Evolutionary conservation across 1,140 invertebrate genomes (phyloP), one percentile per base, ranked within the genome.

Genomic region (Harlomillsia oculata): DNA sequence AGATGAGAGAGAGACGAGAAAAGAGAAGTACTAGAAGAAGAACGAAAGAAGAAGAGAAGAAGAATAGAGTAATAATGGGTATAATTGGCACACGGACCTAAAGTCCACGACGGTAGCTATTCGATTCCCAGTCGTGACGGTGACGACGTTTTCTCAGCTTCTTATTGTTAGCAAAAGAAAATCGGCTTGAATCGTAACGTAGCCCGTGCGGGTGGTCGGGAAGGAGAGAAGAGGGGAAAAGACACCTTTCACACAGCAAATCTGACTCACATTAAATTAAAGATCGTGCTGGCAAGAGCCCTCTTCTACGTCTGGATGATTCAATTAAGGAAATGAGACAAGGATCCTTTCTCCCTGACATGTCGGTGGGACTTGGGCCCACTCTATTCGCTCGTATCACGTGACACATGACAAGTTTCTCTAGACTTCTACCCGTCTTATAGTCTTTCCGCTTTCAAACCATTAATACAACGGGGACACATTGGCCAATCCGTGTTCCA

Each of bases 271-370:
- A 48, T 30, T 48, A 48, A 48, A 48, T 48, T 48, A 48, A 48
- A 48, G 28, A 48, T 48, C 44, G 9, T n/a, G n/a, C 25, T 40
- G 29, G 49, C 18, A 39, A 36, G 37, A 52, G 26, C 37, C 34
- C 36, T 52, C 49, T 37, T n/a, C n/a, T n/a, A n/a, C n/a, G 26
- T 16, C 21, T 26, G 37, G 49, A 52, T 52, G 49, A 52, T 52
- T 52, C 49, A 52, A 52, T 52, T 52, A 52, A 40, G 49, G 49
- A 52, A 52, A 52, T 52, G 49, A 52, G 49, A 52, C 32, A 34
- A 34, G 32, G 8, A 34, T n/a, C n/a, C 32, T 9, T 34, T 34
- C 32, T n/a, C 32, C 32, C 32, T 9, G 8, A 9, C 32, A n/a
- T 34, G n/a, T 46, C 16, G 11, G 25, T 11, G 3, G 23, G 9